Base-by-base conservation (phyloP, 2,113 vertebrate species). In the Climacteris rufus region DNA sequence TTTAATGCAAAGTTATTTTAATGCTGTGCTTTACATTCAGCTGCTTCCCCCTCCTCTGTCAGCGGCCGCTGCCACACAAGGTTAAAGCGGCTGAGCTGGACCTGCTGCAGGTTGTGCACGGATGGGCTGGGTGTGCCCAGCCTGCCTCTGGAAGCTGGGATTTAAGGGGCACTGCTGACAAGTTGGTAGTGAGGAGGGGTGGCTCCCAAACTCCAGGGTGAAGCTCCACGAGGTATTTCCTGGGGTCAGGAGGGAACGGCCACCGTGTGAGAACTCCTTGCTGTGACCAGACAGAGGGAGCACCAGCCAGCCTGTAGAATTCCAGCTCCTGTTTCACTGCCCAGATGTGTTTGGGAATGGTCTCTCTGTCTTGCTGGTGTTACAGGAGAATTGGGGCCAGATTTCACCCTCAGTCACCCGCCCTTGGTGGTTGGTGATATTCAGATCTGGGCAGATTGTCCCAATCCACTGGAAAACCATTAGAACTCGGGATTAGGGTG, bases 181-280 rank as follows among this genome's bases (percentile, higher is more conserved):
- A 18, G 65, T 0, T 9, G 31, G 0, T 11, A 27, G 23, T 21
- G 33, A 17, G 17, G 9, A n/a, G 40, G 21, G 52, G 1, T 2
- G 28, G 37, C 25, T 70, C 23, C 47, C 1, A 10, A 79, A 21
- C 12, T 45, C 19, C 3, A 7, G 44, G 20, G 35, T 33, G 87
- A 81, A 72, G n/a, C 35, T 33, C 30, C 33, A 30, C 0, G 0
- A 20, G 63, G 2, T 2, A 1, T 52, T 89, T 83, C 33, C 25
- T 21, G 37, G 45, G n/a, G 13, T 45, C 23, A 4, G 11, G 47
- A 35, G 6, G 11, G 33, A 39, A 15, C 23, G 19, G 47, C 3
- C 33, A 4, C 22, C 6, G 0, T 1, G 13, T 0, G 15, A 13
- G 17, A 0, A 0, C 28, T 33, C 37, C 14, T 13, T 4, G 53